These are phyloP conservation scores for Candidula unifasciata DNA, from an alignment of 2,888 invertebrate genomes.

Conservation along the genomic window DNA sequence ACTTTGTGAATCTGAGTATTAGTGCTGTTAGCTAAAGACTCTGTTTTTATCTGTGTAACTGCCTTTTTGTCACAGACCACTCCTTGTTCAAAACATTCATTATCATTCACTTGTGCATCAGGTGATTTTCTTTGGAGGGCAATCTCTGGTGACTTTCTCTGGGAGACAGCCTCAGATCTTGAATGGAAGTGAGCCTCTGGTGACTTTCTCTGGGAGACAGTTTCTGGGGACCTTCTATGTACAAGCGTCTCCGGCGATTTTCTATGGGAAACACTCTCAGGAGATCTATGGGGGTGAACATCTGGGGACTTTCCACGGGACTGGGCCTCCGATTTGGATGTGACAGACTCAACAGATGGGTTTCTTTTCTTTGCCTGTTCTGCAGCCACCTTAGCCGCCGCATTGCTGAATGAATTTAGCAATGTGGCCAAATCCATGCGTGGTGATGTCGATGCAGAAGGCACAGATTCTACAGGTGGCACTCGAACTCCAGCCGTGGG, in stretches of 20 bases:
- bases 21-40: not conserved
- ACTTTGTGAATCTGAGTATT: not conserved
- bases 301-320: not conserved
- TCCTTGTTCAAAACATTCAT: too few species aligned
- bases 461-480: not conserved
- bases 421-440: slow-evolving; percentile 46
- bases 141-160: not conserved
- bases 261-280: too few species aligned
- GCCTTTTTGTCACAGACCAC: not conserved
- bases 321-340: not conserved
- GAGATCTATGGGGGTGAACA: too few species aligned
- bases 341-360: not conserved
- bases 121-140: not conserved
- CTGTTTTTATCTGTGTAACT: not conserved
- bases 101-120: not conserved
- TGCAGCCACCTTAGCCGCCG: slow-evolving; percentile 46
- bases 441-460: slow-evolving; percentile 9
- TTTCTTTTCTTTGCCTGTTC: slow-evolving; percentile 27
- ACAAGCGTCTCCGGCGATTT: too few species aligned
- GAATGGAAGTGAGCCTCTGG: too few species aligned
- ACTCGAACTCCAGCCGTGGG: not conserved
- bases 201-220: too few species aligned
- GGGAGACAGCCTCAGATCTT: not conserved
- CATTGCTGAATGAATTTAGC: slow-evolving; percentile 49
- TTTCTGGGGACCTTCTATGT: too few species aligned